Conservation (phyloP, 2,888 invertebrate species). For the Drosophila maculinotata region DNA sequence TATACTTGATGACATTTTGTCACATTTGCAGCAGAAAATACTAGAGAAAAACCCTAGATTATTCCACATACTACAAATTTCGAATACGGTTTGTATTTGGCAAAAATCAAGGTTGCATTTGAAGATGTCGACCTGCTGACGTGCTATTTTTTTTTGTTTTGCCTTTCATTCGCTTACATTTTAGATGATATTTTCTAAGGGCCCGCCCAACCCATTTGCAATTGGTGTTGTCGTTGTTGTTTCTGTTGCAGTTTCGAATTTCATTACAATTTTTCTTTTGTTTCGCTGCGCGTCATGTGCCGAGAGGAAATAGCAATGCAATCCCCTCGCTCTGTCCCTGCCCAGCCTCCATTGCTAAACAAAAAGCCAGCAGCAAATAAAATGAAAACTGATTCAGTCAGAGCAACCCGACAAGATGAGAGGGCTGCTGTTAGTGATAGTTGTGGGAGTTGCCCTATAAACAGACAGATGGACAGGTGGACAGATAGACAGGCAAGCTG, state of each 20-base stretch:
- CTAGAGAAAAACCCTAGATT: conserved; percentile 15
- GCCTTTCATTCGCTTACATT: conserved; percentile 36
- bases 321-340: neutral
- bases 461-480: conserved; percentile 29
- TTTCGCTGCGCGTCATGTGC: conserved; percentile 43
- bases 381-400: conserved; percentile 36
- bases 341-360: conserved; percentile 8
- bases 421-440: conserved; percentile 4
- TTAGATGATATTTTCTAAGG: conserved; percentile 65
- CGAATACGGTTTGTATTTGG: conserved; percentile 26
- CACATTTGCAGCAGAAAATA: conserved; percentile 8
- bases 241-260: conserved; percentile 65
- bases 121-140: conserved; percentile 26
- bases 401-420: too few species aligned
- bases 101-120: conserved; percentile 50
- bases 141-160: neutral
- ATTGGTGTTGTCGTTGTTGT: conserved; percentile 30
- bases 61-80: conserved; percentile 23
- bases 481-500: conserved; percentile 15
- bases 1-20: conserved; percentile 13
- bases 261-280: conserved; percentile 72
- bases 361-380: conserved; percentile 35
- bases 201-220: neutral
- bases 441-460: conserved; percentile 28
- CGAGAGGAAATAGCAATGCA: conserved; percentile 55